These are phyloP conservation scores for Sphaerophoria taeniata DNA, from an alignment of 2,888 invertebrate species.

Conservation along the genomic window DNA sequence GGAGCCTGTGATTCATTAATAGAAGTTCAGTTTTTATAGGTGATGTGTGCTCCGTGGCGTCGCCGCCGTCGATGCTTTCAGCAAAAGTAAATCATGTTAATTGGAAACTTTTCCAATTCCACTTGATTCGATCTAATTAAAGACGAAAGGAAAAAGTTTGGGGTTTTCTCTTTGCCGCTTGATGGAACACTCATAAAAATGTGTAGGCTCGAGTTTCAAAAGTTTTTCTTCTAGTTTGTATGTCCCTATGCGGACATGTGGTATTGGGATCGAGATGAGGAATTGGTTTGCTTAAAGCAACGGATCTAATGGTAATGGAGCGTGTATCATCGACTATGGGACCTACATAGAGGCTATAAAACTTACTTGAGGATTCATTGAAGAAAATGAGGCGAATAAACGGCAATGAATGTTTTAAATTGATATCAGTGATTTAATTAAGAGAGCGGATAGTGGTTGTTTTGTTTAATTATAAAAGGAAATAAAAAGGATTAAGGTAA, in stretches of 20 bases:
- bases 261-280: conserved; percentile 8
- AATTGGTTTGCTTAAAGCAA: conserved; percentile 20
- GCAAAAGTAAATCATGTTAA: conserved; percentile 52
- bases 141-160: conserved; percentile 47
- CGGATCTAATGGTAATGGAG: conserved; percentile 58
- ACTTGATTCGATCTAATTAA: conserved; percentile 72
- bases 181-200: conserved; percentile 24
- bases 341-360: neutral
- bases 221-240: conserved; percentile 18
- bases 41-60: neutral
- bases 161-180: conserved; percentile 49
- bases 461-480: neutral
- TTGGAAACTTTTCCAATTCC: conserved; percentile 74
- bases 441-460: no score
- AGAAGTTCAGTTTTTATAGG: conserved; percentile 43
- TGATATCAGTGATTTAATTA: conserved; percentile 5
- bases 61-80: neutral
- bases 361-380: conserved; percentile 22
- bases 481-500: neutral
- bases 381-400: neutral
- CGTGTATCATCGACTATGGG: conserved; percentile 38
- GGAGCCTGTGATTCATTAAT: conserved; percentile 48
- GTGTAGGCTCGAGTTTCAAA: conserved; percentile 42
- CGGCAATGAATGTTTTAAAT: neutral
- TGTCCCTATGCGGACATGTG: conserved; percentile 12